Evolutionary conservation across 2,113 vertebrate species (phyloP).

Genomic region (Isichthys henryi): DNA sequence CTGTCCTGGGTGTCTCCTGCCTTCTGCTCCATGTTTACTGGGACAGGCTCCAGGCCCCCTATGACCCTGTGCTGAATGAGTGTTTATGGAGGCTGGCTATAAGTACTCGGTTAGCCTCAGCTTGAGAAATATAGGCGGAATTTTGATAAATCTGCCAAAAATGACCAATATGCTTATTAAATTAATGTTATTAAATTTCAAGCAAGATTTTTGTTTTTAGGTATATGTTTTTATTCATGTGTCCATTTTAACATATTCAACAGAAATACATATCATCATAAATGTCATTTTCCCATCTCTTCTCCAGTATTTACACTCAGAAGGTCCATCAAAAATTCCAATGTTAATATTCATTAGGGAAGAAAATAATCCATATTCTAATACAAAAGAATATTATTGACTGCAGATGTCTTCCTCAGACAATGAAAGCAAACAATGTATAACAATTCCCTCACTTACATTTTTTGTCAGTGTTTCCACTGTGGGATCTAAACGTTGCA

Average conservation of each 20-base stretch:
- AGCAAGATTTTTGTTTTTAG: background rate
- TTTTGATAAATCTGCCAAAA: background rate
- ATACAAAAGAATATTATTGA: background rate
- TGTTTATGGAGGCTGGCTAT: background rate
- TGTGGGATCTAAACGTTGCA: background rate
- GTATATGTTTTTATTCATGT: background rate
- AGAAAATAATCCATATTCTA: background rate
- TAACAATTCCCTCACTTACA: background rate
- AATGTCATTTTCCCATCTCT: background rate
- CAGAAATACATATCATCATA: background rate
- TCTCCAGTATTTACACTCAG: background rate
- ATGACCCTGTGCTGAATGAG: background rate
- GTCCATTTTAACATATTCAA: background rate
- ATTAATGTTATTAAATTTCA: background rate
- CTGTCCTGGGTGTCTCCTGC: background rate
- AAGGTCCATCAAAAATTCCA: background rate
- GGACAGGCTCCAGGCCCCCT: background rate
- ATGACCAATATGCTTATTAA: background rate
- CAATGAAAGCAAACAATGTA: background rate
- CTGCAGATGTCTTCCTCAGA: background rate
- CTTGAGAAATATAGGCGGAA: background rate
- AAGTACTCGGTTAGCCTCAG: background rate
- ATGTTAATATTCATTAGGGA: background rate
- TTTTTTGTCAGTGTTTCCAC: background rate
- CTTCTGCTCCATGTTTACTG: background rate